These are phyloP conservation scores for Flexamia atlantica DNA, from an alignment of 2,888 invertebrate genomes.

Conservation along the genomic window DNA sequence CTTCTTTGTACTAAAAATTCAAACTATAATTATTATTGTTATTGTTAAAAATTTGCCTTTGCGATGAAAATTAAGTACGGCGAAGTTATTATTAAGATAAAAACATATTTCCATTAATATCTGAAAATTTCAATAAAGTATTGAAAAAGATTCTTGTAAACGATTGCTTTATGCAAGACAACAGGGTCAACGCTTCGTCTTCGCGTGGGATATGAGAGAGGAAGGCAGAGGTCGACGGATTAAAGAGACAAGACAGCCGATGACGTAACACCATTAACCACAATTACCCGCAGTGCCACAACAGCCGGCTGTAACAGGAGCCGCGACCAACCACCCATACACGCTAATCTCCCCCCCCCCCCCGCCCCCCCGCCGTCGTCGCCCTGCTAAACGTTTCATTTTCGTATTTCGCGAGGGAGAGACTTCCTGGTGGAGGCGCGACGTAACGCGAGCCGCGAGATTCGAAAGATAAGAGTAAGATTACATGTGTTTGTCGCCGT, in stretches of 20 bases:
- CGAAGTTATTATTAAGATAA: no score
- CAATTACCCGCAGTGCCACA: slow-evolving; percentile 35
- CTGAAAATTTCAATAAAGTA: no score
- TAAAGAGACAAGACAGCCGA: slow-evolving; percentile 2
- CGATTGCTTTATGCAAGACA: no score
- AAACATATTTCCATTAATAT: no score
- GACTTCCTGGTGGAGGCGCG: not conserved
- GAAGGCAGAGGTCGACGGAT: not conserved
- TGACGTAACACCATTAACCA: slow-evolving; percentile 26
- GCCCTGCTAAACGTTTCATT: not conserved
- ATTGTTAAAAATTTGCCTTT: no score
- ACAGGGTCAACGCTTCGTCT: no score
- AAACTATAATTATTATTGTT: no score
- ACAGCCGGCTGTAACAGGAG: slow-evolving; percentile 17
- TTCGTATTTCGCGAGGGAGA: not conserved
- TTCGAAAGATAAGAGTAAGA: slow-evolving; percentile 30
- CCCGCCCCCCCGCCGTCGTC: no score
- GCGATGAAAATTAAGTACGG: no score
- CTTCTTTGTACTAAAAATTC: no score
- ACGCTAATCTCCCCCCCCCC: not conserved
- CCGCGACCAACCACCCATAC: not conserved
- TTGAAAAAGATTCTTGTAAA: no score
- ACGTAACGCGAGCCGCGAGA: slow-evolving; percentile 23
- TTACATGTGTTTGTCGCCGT: slow-evolving; percentile 25
- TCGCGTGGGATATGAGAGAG: not conserved